Base-by-base conservation (phyloP, 2,113 vertebrate genomes). In the Ciconia stormi region DNA sequence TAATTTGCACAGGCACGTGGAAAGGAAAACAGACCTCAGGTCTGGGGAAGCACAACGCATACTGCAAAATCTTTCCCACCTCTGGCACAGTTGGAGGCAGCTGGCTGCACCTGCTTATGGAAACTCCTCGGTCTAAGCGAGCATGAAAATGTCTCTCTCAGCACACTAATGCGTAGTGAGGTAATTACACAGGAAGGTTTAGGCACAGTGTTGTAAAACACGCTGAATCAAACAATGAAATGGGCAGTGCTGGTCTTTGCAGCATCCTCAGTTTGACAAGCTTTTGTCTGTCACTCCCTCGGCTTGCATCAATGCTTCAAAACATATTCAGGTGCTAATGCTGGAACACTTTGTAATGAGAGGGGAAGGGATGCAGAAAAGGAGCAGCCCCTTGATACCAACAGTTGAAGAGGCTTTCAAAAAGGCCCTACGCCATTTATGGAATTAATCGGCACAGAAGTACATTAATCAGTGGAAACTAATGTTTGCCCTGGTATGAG, bases 41-140 rank as follows among this genome's bases (percentile, higher is more conserved):
- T 92, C 70, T 93, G 53, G 52, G 73, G 73, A 93, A 96, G 73
- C 73, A 85, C 55, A 78, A 18, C 2, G 12, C 91, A 59, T 52
- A 52, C 59, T 5, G 9, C 72, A 56, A 65, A 89, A 72, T n/a
- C 76, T 58, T 71, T 80, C 93, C 91, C 85, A 96, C 82, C 94
- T 93, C 93, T 87, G 82, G 95, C 94, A 84, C 62, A 67, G 86
- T 29, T 89, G 83, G 72, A 96, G 77, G 87, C 92, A 97, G 82
- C 76, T 96, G 94, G 89, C 73, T 92, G 92, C 79, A 71, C 89
- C 90, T 91, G 90, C 93, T 88, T 42, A 55, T 20, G 74, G 93
- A 90, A 95, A 87, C 44, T 77, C 83, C 84, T 88, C 8, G 3
- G n/a, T 69, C 27, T 90, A 87, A 97, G 83, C 4, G 4, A 95